phyloP scores from a whole-genome alignment of 1,140 invertebrate species.

The Lasioglossum baleicum region DNA sequence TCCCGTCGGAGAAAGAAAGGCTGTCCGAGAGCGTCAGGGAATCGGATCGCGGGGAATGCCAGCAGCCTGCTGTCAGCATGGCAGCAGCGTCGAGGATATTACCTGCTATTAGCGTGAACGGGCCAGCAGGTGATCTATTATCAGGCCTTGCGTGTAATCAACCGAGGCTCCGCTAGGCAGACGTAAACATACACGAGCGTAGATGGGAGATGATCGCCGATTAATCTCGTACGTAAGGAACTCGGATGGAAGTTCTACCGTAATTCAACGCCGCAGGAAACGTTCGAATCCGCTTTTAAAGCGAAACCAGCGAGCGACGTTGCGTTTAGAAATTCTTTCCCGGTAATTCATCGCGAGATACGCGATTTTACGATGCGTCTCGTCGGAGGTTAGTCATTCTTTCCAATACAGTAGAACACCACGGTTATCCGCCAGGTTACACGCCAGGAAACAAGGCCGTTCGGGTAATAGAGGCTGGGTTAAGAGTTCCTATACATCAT shows the following conservation, averaged over 20 bases:
- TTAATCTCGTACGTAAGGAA: constrained; percentile 61
- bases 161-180: constrained; percentile 53
- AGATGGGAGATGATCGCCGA: constrained; percentile 57
- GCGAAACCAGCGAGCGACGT: not conserved
- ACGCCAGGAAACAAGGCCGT: too few species aligned
- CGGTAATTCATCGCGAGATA: constrained; percentile 3
- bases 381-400: too few species aligned
- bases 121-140: constrained; percentile 62
- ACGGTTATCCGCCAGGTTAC: too few species aligned
- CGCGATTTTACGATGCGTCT: not conserved
- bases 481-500: too few species aligned
- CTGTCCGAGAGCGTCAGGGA: constrained; percentile 6
- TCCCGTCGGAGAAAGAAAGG: not conserved
- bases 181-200: constrained; percentile 57
- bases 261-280: constrained; percentile 9
- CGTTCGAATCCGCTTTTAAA: not conserved
- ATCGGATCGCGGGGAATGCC: constrained; percentile 27
- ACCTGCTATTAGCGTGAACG: constrained; percentile 54
- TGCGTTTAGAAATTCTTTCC: constrained; percentile 14
- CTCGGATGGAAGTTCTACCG: constrained; percentile 25
- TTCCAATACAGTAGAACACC: too few species aligned
- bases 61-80: constrained; percentile 18
- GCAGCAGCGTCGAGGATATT: constrained; percentile 52
- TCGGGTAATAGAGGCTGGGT: too few species aligned
- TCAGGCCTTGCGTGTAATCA: constrained; percentile 62